Conservation (phyloP, 2,888 invertebrate genomes). For the Drosophila niveifrons region DNA sequence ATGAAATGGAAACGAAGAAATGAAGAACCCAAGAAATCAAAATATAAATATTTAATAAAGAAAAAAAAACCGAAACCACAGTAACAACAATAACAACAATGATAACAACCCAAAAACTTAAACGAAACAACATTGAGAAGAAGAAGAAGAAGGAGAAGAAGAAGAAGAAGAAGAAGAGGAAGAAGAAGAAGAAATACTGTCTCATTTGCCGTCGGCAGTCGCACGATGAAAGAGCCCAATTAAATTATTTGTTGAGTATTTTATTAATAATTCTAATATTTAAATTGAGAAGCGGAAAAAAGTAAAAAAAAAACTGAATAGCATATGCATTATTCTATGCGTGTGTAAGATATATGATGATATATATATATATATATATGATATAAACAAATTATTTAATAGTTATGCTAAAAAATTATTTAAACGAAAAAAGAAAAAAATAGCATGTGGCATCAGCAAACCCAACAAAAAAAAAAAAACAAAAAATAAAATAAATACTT, state of each 20-base stretch:
- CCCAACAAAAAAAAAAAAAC: constrained; percentile 17
- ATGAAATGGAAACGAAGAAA: constrained; percentile 34
- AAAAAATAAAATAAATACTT: constrained; percentile 23
- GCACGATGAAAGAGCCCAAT: constrained; percentile 52
- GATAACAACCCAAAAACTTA: neutral
- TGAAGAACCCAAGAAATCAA: constrained; percentile 45
- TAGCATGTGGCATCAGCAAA: constrained; percentile 21
- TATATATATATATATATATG: constrained; percentile 11
- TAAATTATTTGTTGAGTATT: constrained; percentile 85
- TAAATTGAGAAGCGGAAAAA: constrained; percentile 50
- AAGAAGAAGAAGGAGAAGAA: neutral
- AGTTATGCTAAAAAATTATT: constrained; percentile 75
- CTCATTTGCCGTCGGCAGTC: constrained; percentile 48
- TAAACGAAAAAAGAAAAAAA: constrained; percentile 26
- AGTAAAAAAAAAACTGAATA: constrained; percentile 42
- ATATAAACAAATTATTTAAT: constrained; percentile 70
- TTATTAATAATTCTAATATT: constrained; percentile 75
- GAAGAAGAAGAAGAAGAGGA: neutral
- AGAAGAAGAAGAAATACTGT: constrained; percentile 31
- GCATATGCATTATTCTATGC: constrained; percentile 42
- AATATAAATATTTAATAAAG: constrained; percentile 54
- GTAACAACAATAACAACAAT: constrained; percentile 15
- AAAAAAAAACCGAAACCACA: constrained; percentile 20
- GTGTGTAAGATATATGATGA: constrained; percentile 24
- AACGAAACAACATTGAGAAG: neutral